Base-by-base conservation (phyloP, 2,888 invertebrate genomes). In the Xestia sexstrigata region DNA sequence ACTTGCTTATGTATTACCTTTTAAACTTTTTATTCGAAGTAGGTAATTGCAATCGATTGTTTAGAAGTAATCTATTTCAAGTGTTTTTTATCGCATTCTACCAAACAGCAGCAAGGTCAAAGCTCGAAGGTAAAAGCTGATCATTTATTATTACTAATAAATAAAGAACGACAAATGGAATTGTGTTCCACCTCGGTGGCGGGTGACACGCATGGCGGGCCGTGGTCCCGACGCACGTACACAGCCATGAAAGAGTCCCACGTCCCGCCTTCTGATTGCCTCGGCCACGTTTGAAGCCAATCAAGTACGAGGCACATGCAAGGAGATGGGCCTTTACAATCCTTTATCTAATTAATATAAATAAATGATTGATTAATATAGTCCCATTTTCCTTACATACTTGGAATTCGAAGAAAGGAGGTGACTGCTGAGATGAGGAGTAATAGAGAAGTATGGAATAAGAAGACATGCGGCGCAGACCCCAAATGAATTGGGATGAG, bases 251-350 rank as follows among this genome's bases (percentile, higher is more conserved):
- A 78, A 55, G 60, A 66, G 52, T 8, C 39, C 55, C 80, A 78
- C 83, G 83, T 70, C 4, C 55, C 65, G 11, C 13, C 30, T 20
- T 77, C 67, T 83, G 70, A 78, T 80, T 82, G 78, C 42, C 45
- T 35, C 55, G 78, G 30, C 70, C 60, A 78, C 70, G 42, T 83
- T 69, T 70, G 80, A 60, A 52, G 30, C 52, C 35, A 74, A 81
- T 79, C 75, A 39, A 52, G 35, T 52, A 74, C 60, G 60, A 45
- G 74, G 23, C n/a, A n/a, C 30, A 74, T 45, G 66, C 17, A 60
- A 74, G 23, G n/a, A 81, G 49, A 74, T 55, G 26, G 11, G 7
- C 17, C 26, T 63, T 52, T 23, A 79, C 26, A 63, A 71, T 78
- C 35, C 45, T 52, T 71, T 77, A 45, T 13, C 35, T 26, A 35